A percentile compares a stretch with the other conserved stretches of the same genome.
Conservation (phyloP, 2,113 vertebrate species). For the Syrrhaptes paradoxus region DNA sequence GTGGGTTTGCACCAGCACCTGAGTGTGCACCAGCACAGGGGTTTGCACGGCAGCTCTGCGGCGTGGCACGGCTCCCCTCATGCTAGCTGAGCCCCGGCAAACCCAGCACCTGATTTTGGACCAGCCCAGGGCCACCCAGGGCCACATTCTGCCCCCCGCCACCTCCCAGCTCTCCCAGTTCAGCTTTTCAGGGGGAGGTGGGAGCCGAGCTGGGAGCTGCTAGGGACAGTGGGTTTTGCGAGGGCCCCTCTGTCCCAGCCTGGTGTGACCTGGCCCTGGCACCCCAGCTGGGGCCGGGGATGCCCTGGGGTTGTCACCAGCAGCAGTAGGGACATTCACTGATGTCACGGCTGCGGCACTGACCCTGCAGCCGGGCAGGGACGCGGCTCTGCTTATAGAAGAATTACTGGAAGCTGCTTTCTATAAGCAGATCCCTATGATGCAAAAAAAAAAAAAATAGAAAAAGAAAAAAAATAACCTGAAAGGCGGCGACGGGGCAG, state of each 20-base stretch:
- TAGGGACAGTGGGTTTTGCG: background rate
- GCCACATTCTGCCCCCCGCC: background rate
- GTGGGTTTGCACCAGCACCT: background rate
- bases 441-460: background rate
- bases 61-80: accelerated
- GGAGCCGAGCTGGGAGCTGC: background rate
- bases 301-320: background rate
- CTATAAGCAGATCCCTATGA: conserved; percentile 85
- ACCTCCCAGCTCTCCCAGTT: conserved; percentile 27
- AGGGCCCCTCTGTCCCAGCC: background rate
- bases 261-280: background rate
- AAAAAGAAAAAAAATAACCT: background rate
- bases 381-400: conserved; percentile 76
- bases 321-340: background rate
- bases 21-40: background rate
- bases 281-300: background rate
- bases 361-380: conserved; percentile 62
- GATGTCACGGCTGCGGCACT: conserved; percentile 54
- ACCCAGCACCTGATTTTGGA: background rate
- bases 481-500: conserved; percentile 57
- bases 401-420: conserved; percentile 94
- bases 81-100: background rate
- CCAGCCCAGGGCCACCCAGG: background rate
- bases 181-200: background rate
- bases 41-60: background rate